phyloP scores from a whole-genome alignment of 2,113 vertebrate genomes.

The Nibea albiflora region DNA sequence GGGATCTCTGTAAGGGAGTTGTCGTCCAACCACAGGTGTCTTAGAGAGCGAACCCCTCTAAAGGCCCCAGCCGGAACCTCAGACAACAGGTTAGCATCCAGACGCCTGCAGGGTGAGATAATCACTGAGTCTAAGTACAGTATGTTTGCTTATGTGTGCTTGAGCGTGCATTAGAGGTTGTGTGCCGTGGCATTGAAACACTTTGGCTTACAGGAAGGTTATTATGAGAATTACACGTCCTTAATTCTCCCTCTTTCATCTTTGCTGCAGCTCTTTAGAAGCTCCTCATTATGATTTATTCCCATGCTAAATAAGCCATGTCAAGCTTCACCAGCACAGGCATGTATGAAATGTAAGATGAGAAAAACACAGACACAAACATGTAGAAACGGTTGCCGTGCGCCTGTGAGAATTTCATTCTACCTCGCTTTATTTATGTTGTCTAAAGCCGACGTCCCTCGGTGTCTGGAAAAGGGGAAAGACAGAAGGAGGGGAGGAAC shows the following conservation, averaged over 20 bases:
- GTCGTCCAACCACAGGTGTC: conserved; percentile 97
- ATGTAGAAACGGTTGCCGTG: conserved; percentile 21
- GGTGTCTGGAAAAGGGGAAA: conserved; percentile 37
- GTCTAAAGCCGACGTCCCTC: conserved; percentile 6
- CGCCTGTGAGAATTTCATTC: conserved; percentile 30
- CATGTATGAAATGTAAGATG: conserved; percentile 68
- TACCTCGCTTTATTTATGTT: conserved; percentile 33
- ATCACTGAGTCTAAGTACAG: conserved; percentile 50
- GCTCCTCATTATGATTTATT: conserved; percentile 85
- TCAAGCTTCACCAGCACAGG: conserved; percentile 68
- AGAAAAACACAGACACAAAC: conserved; percentile 53
- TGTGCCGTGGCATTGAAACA: conserved; percentile 47
- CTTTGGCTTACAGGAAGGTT: conserved; percentile 63
- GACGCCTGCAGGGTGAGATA: conserved; percentile 85
- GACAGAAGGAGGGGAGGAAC: conserved; percentile 12
- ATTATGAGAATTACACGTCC: conserved; percentile 68
- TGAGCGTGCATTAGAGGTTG: conserved; percentile 48
- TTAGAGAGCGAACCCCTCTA: conserved; percentile 88
- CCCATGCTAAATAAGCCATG: conserved; percentile 81
- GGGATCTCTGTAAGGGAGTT: conserved; percentile 94
- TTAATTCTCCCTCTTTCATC: conserved; percentile 70
- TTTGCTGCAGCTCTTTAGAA: conserved; percentile 63
- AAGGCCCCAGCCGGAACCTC: conserved; percentile 91
- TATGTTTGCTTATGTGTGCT: conserved; percentile 36
- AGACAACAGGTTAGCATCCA: conserved; percentile 95